Conservation (phyloP, 2,113 vertebrate genomes). For the Tricholaema leucomelas region DNA sequence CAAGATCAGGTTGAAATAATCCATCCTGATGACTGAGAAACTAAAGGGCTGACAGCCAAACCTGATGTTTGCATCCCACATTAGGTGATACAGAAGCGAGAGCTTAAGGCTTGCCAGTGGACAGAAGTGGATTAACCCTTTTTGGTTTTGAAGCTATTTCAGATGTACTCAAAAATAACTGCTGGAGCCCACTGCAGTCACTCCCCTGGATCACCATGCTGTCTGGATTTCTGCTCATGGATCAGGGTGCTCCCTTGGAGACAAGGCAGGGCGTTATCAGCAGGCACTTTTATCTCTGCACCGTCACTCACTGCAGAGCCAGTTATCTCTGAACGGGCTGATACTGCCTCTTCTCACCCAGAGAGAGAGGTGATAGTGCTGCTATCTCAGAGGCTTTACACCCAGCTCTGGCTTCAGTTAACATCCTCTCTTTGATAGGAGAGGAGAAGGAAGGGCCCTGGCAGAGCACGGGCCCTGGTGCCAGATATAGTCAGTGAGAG, state of each 20-base stretch:
- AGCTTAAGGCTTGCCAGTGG: background rate
- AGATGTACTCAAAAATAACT: constrained; percentile 39
- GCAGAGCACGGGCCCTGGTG: background rate
- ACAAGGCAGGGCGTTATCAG: background rate
- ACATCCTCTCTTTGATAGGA: background rate
- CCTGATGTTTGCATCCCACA: background rate
- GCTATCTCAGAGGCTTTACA: constrained; percentile 5
- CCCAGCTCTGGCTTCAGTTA: background rate
- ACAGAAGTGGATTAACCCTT: background rate
- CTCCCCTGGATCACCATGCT: background rate
- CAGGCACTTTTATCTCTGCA: background rate
- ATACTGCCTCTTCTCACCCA: constrained; percentile 12
- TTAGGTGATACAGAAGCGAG: background rate
- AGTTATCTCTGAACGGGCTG: background rate
- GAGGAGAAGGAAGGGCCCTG: background rate
- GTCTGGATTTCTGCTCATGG: background rate
- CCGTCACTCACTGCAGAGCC: constrained; percentile 27
- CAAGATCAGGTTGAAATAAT: background rate
- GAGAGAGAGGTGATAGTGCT: background rate
- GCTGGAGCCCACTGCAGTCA: background rate
- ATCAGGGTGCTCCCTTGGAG: background rate
- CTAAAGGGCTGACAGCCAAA: background rate
- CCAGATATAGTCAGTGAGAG: background rate
- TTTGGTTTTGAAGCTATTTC: background rate
- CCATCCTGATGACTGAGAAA: background rate